These are phyloP conservation scores for Mycalesis mineus DNA, from an alignment of 2,888 invertebrate species.

Conservation along the genomic window DNA sequence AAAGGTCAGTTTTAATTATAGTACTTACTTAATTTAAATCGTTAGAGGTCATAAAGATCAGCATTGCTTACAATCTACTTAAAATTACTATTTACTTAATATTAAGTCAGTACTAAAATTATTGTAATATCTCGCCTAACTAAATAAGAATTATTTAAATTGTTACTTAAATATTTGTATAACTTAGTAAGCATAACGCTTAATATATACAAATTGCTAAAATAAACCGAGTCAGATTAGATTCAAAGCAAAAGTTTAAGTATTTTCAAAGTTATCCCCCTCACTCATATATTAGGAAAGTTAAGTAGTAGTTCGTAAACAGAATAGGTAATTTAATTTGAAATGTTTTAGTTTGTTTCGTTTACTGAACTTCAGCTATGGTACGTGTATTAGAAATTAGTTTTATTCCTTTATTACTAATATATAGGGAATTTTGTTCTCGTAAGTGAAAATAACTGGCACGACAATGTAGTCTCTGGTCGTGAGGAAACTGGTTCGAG, in stretches of 20 bases:
- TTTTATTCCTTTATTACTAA: not conserved
- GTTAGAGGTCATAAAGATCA: too few relatives aligned
- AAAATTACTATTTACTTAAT: too few relatives aligned
- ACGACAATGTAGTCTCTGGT: too few relatives aligned
- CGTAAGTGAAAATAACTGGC: too few relatives aligned
- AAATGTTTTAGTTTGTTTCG: not conserved
- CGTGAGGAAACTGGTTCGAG: too few relatives aligned
- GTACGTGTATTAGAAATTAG: conserved; percentile 36
- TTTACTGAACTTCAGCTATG: conserved; percentile 3
- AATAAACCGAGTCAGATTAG: not conserved
- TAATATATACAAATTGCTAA: not conserved
- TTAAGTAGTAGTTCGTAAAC: not conserved
- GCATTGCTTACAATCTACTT: too few relatives aligned
- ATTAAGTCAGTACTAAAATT: too few relatives aligned
- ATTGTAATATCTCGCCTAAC: too few relatives aligned
- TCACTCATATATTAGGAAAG: conserved; percentile 2
- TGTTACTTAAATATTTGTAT: not conserved
- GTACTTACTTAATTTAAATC: too few relatives aligned
- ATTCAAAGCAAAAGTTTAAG: not conserved
- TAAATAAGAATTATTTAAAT: too few relatives aligned
- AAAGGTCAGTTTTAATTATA: too few relatives aligned
- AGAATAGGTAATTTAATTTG: not conserved
- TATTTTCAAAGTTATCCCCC: not conserved
- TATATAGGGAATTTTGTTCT: not conserved
- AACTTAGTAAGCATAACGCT: not conserved